These are phyloP conservation scores for human DNA, from an alignment of 2,113 vertebrate species.

Conservation along the genomic window GRCh38 chr20:5872001-5872500, in stretches of 20 bases:
- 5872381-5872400: neutral
- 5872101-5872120: neutral
- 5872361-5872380: neutral
- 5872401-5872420: neutral
- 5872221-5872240: neutral
- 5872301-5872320: neutral
- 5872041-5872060: neutral
- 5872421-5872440: neutral
- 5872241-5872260: neutral
- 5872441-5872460: neutral
- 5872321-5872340: neutral
- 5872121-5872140: neutral
- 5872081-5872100: neutral
- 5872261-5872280: neutral
- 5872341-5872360: neutral
- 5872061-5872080: neutral
- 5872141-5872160: neutral
- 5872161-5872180: neutral
- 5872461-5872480: neutral
- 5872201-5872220: neutral
- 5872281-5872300: neutral
- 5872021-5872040: neutral
- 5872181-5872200: no score
- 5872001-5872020: neutral
- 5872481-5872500: neutral